A percentile compares a stretch with the other conserved stretches of the same genome.
phyloP scores from a whole-genome alignment of 2,797 vertebrate species.

The Apogon hyalosoma region DNA sequence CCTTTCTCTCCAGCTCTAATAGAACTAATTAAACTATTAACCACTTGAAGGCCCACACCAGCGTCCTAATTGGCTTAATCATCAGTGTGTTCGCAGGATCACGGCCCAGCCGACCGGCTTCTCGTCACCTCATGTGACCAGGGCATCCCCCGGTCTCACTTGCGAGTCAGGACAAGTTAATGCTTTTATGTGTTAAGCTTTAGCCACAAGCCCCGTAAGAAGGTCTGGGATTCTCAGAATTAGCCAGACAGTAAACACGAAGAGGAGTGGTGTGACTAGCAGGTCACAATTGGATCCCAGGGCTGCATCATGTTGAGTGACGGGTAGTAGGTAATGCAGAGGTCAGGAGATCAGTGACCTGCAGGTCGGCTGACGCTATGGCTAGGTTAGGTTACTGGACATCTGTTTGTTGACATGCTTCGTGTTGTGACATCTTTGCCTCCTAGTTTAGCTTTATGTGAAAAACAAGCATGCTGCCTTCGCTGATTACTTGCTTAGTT shows the following conservation, averaged over 20 bases:
- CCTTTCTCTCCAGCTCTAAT: constrained; percentile 68
- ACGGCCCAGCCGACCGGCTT: constrained; percentile 38
- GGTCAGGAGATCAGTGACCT: constrained; percentile 24
- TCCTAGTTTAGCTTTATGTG: constrained; percentile 5
- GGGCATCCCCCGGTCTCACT: constrained; percentile 45
- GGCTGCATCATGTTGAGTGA: background rate
- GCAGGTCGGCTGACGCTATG: constrained; percentile 7
- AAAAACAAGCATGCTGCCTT: constrained; percentile 1
- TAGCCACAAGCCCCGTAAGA: constrained; percentile 38
- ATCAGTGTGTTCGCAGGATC: constrained; percentile 58
- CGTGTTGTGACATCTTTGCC: constrained; percentile 18
- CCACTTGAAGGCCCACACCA: constrained; percentile 71
- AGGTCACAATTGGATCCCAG: background rate
- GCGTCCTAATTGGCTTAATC: constrained; percentile 72
- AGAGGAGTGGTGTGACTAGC: constrained; percentile 7
- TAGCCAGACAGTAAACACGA: constrained; percentile 24
- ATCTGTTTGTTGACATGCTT: constrained; percentile 30
- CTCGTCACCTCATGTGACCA: constrained; percentile 49
- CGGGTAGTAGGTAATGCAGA: constrained; percentile 24
- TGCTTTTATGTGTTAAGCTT: constrained; percentile 56
- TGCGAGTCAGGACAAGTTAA: constrained; percentile 59
- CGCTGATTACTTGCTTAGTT: constrained; percentile 31
- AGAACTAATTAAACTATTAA: constrained; percentile 84
- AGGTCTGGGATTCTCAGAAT: constrained; percentile 39
- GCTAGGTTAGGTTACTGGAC: background rate